Conservation (phyloP, 2,797 vertebrate species). For the Chelon labrosus region DNA sequence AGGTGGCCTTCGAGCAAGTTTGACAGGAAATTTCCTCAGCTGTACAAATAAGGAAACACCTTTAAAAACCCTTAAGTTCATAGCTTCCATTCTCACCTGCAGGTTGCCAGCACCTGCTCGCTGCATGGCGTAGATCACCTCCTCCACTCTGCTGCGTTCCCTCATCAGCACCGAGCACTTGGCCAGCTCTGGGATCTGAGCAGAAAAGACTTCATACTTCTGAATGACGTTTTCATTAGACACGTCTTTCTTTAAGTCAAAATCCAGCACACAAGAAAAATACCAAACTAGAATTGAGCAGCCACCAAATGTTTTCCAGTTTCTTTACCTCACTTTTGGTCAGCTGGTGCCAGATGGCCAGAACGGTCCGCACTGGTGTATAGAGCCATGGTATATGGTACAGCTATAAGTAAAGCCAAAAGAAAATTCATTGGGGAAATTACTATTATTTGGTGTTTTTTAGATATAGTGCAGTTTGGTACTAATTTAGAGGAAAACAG, state of each 20-base stretch:
- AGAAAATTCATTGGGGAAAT: too few relatives aligned
- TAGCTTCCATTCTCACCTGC: slow-evolving; percentile 79
- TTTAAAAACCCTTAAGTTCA: too few relatives aligned
- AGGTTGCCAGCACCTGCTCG: slow-evolving; percentile 81
- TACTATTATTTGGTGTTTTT: too few relatives aligned
- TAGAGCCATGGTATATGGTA: slow-evolving; percentile 74
- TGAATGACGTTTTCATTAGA: too few relatives aligned
- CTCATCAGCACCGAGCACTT: slow-evolving; percentile 87
- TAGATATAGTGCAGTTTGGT: too few relatives aligned
- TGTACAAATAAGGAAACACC: background rate
- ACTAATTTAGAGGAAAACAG: too few relatives aligned
- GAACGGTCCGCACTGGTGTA: slow-evolving; percentile 59
- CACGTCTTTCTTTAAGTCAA: too few relatives aligned
- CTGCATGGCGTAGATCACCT: slow-evolving; percentile 81
- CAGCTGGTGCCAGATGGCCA: slow-evolving; percentile 75
- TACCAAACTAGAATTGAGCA: too few relatives aligned
- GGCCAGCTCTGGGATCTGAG: slow-evolving; percentile 85
- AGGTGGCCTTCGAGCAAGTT: background rate
- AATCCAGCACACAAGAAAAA: too few relatives aligned
- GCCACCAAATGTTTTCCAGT: background rate
- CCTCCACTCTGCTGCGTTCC: slow-evolving; percentile 80
- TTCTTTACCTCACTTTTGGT: slow-evolving; percentile 74
- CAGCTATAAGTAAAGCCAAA: slow-evolving; percentile 47
- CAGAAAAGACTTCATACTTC: background rate
- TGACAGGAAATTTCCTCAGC: background rate